Evolutionary conservation across 1,140 invertebrate genomes (phyloP).

Genomic region (Eurytemora carolleeae): DNA sequence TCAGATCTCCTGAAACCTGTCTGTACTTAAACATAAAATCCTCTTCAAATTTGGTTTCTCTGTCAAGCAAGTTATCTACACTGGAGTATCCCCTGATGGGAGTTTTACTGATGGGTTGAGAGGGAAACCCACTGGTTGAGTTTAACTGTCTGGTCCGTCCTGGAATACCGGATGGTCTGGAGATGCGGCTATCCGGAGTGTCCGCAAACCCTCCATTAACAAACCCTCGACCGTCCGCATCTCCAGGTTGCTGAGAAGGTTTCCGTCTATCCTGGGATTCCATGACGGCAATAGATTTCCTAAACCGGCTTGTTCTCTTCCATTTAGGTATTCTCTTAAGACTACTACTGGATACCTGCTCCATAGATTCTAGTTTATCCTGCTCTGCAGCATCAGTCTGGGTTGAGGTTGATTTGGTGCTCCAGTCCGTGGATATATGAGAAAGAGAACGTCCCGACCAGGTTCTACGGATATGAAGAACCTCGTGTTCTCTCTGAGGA

Average conservation of each 20-base stretch:
- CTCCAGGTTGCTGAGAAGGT: no score
- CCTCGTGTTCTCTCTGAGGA: constrained; percentile 13
- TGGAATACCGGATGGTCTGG: background rate
- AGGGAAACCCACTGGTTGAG: background rate
- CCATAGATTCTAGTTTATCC: background rate
- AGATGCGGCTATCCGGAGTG: background rate
- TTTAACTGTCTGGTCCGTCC: background rate
- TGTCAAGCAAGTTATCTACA: background rate
- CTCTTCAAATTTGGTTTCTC: background rate
- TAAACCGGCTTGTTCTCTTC: constrained; percentile 8
- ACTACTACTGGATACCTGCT: background rate
- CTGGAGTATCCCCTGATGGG: background rate
- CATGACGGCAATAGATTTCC: constrained; percentile 16
- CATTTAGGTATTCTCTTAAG: background rate
- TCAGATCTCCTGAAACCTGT: background rate
- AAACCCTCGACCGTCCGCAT: background rate
- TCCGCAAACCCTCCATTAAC: background rate
- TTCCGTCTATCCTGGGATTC: background rate
- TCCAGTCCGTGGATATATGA: constrained; percentile 12
- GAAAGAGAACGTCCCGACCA: background rate
- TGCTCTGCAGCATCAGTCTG: constrained; percentile 16
- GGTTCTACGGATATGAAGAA: background rate
- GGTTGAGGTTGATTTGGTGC: constrained; percentile 11
- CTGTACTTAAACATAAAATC: background rate
- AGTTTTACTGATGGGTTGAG: background rate